Evolutionary conservation across 2,113 vertebrate genomes (phyloP), one percentile per base, ranked within the genome.

Genomic region (Andinoacara biseriatus): DNA sequence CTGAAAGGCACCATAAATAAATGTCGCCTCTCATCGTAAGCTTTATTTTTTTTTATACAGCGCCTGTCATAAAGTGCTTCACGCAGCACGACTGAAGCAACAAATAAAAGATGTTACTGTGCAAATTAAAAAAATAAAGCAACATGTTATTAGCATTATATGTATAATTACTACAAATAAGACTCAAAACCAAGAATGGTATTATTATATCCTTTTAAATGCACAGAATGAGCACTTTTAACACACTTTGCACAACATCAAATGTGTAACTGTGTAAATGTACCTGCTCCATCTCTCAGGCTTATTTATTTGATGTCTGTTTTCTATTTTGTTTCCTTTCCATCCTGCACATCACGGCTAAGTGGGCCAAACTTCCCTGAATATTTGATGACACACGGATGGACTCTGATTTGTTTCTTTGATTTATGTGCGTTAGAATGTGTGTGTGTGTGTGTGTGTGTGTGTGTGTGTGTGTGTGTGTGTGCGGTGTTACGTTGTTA

Each of bases 381-480:
- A 89, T 86, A 81, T 85, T 83, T 86, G 65, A 90, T 83, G 67
- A 85, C 7, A 62, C 7, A 26, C 83, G 46, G 65, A 76, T 63
- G 26, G 40, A 83, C 83, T 87, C 56, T 33, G 60, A 65, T 74
- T 31, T 46, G 57, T 79, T 84, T 67, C 26, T 74, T 69, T 79
- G 61, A 49, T 29, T 78, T 11, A 5, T 26, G 49, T 31, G 29
- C 74, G 46, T 29, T 61, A 26, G 10, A 43, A 10, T 46, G 22
- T 49, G 29, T 60, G 59, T 75, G 38, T 14, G 7, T 49, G n/a
- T 22, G n/a, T n/a, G n/a, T 26, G 26, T 26, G 26, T 26, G 26
- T 26, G 38, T 49, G 29, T 60, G 59, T 75, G 38, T 46, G 22
- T 49, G 29, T 60, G 59, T 75, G 38, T 26, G 26, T 26, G 26